Base-by-base conservation (phyloP, 2,888 invertebrate species). In the Chalcosyrphus nemorum region DNA sequence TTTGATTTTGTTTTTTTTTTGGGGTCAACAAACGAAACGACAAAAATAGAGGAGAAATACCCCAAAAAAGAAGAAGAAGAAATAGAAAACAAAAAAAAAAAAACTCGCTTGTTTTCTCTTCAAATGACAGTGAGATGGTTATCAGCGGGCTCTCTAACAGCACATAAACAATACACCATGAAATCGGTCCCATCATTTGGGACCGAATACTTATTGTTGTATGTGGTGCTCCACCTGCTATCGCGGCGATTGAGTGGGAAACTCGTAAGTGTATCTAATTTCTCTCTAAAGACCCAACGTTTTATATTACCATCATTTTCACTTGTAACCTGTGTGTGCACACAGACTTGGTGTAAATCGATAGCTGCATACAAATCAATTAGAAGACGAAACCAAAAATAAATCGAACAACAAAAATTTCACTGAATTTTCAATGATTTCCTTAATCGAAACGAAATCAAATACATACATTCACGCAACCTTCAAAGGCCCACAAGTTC, bases 401-500 rank as follows among this genome's bases (percentile, higher is more conserved):
- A 66, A 65, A 38, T 52, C 61, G 43, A 27, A 45, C 47, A 45
- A 47, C 38, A 41, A 41, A 61, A 70, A 75, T 86, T 81, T 86
- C 81, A 81, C 81, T 85, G 77, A 84, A 81, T 86, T 86, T 63
- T 24, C 77, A 86, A 82, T 80, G 74, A 86, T 86, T 87, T 87
- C 86, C 87, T 87, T 84, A 86, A 87, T 86, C 81, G 86, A 81
- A 86, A 86, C 41, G 82, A 82, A 86, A 82, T 86, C 86, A 82
- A 80, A 85, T 76, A 85, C 81, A 85, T 76, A 85, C 81, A 85
- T 85, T 71, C 85, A 85, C 85, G 85, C 85, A 85, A 85, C 85
- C 85, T 85, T 85, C 85, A 81, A 85, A 71, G 41, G 71, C n/a
- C n/a, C n/a, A n/a, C 70, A 85, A 85, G 85, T 85, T 85, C 81